phyloP scores from a whole-genome alignment of 2,888 invertebrate species.

The Aelia acuminata region DNA sequence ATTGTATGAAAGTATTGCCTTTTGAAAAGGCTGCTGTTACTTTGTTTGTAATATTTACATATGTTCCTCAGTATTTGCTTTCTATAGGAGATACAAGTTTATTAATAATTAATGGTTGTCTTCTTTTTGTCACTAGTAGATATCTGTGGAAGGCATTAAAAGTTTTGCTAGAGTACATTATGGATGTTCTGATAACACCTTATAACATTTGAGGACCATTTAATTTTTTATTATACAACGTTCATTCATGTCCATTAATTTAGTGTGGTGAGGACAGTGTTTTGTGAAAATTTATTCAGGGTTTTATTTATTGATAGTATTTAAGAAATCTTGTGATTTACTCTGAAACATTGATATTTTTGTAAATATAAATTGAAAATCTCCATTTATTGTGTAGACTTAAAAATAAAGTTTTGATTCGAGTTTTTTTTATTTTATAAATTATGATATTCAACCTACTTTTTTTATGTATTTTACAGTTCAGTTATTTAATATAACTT shows the following conservation, averaged over 20 bases:
- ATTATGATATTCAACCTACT: neutral
- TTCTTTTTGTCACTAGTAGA: no score
- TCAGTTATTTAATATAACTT: neutral
- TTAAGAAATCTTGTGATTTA: slow-evolving; percentile 58
- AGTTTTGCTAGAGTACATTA: neutral
- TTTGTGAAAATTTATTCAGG: slow-evolving; percentile 47
- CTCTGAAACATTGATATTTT: slow-evolving; percentile 57
- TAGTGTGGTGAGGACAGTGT: slow-evolving; percentile 9
- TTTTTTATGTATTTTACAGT: neutral
- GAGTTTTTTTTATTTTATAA: slow-evolving; percentile 3
- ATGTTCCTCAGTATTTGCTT: slow-evolving; percentile 15
- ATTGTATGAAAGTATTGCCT: slow-evolving; percentile 43
- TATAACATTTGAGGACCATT: slow-evolving; percentile 10
- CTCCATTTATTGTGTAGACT: slow-evolving; percentile 52
- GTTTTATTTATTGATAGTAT: slow-evolving; percentile 57
- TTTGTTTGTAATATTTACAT: slow-evolving; percentile 22
- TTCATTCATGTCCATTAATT: slow-evolving; percentile 13
- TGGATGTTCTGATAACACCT: neutral
- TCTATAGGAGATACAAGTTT: neutral
- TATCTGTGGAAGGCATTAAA: neutral
- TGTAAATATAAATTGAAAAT: slow-evolving; percentile 58
- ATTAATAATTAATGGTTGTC: no score
- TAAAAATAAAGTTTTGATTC: slow-evolving; percentile 48
- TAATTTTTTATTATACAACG: neutral
- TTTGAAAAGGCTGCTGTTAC: slow-evolving; percentile 40